These are phyloP conservation scores for Neosalanx taihuensis DNA, from an alignment of 2,797 vertebrate species.

Conservation along the genomic window DNA sequence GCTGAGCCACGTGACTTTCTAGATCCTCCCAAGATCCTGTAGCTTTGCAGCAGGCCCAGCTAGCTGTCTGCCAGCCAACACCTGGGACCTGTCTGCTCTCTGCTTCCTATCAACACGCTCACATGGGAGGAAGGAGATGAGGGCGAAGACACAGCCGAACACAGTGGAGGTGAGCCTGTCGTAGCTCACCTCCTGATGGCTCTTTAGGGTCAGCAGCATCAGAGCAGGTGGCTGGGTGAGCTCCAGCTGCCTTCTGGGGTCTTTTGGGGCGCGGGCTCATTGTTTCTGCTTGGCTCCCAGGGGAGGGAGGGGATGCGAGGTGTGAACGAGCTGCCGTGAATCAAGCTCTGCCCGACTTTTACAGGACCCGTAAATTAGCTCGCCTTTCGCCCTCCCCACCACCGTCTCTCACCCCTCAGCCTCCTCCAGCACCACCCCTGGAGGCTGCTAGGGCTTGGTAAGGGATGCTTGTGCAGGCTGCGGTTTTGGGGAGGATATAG, in stretches of 20 bases:
- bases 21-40: not conserved
- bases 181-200: not conserved
- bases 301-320: not conserved
- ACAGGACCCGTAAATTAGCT: not conserved
- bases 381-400: not conserved
- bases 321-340: not conserved
- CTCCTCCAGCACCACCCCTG: no score
- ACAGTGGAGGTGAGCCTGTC: not conserved
- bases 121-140: not conserved
- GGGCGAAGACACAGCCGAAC: not conserved
- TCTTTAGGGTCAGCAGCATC: no score
- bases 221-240: no score
- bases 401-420: not conserved
- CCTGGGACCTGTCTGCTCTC: not conserved
- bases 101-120: not conserved
- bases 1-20: no score
- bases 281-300: not conserved
- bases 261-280: not conserved
- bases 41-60: not conserved
- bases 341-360: not conserved
- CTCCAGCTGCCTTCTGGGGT: not conserved
- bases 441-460: not conserved
- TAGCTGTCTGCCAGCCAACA: not conserved
- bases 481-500: no score
- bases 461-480: conserved; percentile 4